Conservation (phyloP, 2,888 invertebrate species). For the Epistrophe grossulariae region DNA sequence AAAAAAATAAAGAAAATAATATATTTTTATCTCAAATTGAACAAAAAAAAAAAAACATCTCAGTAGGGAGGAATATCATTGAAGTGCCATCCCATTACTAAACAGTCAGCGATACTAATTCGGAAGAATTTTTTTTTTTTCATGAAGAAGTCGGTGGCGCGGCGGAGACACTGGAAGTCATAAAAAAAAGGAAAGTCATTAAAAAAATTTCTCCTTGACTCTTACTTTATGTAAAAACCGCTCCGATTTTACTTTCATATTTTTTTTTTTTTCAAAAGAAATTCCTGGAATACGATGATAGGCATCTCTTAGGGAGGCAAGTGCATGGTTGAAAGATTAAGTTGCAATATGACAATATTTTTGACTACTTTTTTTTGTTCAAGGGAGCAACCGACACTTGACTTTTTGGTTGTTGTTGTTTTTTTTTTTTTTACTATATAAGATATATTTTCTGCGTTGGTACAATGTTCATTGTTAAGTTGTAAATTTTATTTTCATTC, state of each 20-base stretch:
- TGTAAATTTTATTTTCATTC: not conserved
- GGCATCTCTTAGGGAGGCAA: conserved; percentile 57
- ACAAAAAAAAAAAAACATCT: conserved; percentile 23
- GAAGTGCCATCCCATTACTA: conserved; percentile 49
- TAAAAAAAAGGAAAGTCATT: conserved; percentile 56
- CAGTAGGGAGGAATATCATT: conserved; percentile 48
- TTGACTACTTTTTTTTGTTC: conserved; percentile 31
- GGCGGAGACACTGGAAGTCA: conserved; percentile 20
- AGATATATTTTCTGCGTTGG: not conserved
- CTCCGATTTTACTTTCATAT: conserved; percentile 27
- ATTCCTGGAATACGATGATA: conserved; percentile 52
- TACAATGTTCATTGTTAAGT: not conserved
- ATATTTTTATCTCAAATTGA: conserved; percentile 48
- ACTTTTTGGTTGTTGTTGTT: conserved; percentile 13
- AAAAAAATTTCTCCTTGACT: conserved; percentile 36
- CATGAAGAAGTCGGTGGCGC: conserved; percentile 15
- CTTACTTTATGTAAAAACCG: conserved; percentile 4
- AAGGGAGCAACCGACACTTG: conserved; percentile 47
- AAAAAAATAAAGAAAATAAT: conserved; percentile 19
- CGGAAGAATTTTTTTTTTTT: conserved; percentile 44
- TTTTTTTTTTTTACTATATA: conserved; percentile 28
- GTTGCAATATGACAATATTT: conserved; percentile 43
- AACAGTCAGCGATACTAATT: conserved; percentile 34
- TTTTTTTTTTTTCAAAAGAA: conserved; percentile 13
- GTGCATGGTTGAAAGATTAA: conserved; percentile 61